phyloP scores from a whole-genome alignment of 2,113 vertebrate genomes.

The Ailurus styani region DNA sequence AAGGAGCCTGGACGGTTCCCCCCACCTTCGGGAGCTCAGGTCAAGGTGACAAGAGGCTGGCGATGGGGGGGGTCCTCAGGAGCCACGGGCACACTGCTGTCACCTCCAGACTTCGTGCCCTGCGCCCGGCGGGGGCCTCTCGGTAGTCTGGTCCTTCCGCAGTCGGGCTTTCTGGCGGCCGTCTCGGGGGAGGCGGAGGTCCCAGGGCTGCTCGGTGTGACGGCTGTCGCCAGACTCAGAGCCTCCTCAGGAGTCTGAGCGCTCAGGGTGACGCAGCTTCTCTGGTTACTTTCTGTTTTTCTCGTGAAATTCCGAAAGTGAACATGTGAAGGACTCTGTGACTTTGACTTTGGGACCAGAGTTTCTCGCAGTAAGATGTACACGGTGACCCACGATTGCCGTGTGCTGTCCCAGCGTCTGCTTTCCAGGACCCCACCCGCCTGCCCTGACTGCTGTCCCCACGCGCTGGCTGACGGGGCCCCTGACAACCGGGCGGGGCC shows the following conservation, averaged over 20 bases:
- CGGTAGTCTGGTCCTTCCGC: too few species aligned
- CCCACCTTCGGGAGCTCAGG: background rate
- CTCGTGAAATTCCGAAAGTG: background rate
- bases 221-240: background rate
- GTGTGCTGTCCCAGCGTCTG: too few species aligned
- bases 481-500: background rate
- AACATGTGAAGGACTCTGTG: background rate
- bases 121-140: too few species aligned
- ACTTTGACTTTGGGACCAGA: background rate
- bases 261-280: background rate
- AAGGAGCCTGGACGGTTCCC: background rate
- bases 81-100: background rate
- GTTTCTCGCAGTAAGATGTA: background rate
- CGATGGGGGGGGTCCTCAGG: background rate
- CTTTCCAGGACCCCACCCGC: background rate
- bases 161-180: background rate
- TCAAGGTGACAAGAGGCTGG: background rate
- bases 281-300: background rate
- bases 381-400: background rate
- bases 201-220: background rate
- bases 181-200: background rate
- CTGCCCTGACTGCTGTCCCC: background rate
- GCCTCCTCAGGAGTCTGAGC: background rate
- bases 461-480: background rate
- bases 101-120: background rate